These are phyloP conservation scores for Linepithema humile DNA, from an alignment of 1,140 invertebrate species.

Conservation along the genomic window DNA sequence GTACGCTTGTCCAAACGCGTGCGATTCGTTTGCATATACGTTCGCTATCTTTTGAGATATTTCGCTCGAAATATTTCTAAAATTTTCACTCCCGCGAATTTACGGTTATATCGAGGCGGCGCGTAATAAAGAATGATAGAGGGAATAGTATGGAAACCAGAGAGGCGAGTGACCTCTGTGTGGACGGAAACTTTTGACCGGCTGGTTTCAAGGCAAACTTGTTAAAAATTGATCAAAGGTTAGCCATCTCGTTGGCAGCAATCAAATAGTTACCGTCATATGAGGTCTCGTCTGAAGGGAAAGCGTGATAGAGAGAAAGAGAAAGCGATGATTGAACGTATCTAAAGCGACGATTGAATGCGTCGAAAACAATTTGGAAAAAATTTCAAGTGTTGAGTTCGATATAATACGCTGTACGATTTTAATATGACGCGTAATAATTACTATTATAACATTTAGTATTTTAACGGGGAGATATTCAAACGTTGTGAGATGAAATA, in stretches of 20 bases:
- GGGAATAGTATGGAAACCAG: slow-evolving; percentile 12
- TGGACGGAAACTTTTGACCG: slow-evolving; percentile 32
- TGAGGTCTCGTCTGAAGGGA: background rate
- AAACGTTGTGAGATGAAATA: background rate
- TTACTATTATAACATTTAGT: background rate
- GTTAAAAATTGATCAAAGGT: slow-evolving; percentile 58
- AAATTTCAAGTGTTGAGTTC: background rate
- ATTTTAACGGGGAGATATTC: background rate
- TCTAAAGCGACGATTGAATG: background rate
- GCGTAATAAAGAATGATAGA: slow-evolving; percentile 41
- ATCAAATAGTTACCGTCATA: slow-evolving; percentile 50
- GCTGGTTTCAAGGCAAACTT: slow-evolving; percentile 41
- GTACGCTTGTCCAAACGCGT: background rate
- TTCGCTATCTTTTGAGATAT: background rate
- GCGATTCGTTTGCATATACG: background rate
- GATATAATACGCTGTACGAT: too few relatives aligned
- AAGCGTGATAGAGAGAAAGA: slow-evolving; percentile 32
- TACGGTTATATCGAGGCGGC: slow-evolving; percentile 6
- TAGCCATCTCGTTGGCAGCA: slow-evolving; percentile 42
- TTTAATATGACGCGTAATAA: too few relatives aligned
- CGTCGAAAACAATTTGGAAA: background rate
- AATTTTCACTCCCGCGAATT: slow-evolving; percentile 27
- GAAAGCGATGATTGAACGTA: slow-evolving; percentile 32
- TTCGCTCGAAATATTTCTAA: background rate
- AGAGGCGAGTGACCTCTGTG: background rate